Evolutionary conservation across 2,797 vertebrate genomes (phyloP).

Genomic region (Rhinichthys osculus): DNA sequence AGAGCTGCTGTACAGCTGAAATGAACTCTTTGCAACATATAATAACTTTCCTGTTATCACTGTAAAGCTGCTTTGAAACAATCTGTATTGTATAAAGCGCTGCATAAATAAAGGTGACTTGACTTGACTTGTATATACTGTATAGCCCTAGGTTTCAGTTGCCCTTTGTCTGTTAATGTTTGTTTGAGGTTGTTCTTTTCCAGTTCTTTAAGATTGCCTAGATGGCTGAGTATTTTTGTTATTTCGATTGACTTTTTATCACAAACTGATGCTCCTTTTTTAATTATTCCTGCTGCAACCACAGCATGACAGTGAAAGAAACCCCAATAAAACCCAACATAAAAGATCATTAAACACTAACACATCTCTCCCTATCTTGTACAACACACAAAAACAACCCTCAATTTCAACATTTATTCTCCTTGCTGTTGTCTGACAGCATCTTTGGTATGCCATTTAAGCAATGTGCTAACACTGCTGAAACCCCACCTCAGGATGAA

Average conservation of each 20-base stretch:
- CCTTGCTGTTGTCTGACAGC: neutral
- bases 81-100: no score
- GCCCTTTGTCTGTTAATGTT: neutral
- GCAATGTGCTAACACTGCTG: constrained; percentile 14
- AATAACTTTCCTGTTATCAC: no score
- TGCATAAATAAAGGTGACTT: no score
- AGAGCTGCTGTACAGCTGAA: neutral
- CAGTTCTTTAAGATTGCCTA: neutral
- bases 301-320: neutral
- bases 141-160: neutral
- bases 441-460: neutral
- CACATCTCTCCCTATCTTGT: neutral
- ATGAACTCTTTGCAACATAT: no score
- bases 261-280: neutral
- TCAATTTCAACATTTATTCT: neutral
- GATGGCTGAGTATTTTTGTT: neutral
- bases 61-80: no score
- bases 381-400: neutral
- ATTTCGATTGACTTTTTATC: neutral
- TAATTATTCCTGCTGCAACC: neutral
- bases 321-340: neutral
- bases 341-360: neutral
- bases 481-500: constrained; percentile 6
- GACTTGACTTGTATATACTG: neutral
- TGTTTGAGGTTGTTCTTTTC: neutral